Conservation (phyloP, 2,113 vertebrate species). For the Sander vitreus region DNA sequence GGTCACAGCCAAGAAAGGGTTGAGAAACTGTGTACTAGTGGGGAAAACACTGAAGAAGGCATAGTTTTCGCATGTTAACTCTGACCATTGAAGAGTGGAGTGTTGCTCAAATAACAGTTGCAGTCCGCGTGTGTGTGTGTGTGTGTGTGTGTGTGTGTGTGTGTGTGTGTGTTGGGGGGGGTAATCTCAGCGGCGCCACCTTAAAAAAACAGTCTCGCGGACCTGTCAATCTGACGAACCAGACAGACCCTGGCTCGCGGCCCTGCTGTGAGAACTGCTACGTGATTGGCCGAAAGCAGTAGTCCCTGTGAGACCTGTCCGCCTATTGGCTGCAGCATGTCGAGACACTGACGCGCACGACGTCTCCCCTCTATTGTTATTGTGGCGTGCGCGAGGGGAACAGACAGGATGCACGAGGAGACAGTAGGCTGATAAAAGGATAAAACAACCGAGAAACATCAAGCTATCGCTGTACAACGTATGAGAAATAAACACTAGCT, state of each 20-base stretch:
- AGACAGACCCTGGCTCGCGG: slow-evolving; percentile 71
- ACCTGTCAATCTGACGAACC: slow-evolving; percentile 81
- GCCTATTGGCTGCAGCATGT: slow-evolving; percentile 72
- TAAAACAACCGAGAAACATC: slow-evolving; percentile 37
- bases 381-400: slow-evolving; percentile 75
- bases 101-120: slow-evolving; percentile 31
- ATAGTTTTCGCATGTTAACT: not conserved
- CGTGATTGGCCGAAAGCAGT: slow-evolving; percentile 65
- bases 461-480: not conserved
- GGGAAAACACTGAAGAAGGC: not conserved
- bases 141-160: slow-evolving; percentile 15
- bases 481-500: not conserved
- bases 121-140: slow-evolving; percentile 9
- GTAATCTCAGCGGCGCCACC: slow-evolving; percentile 74
- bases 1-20: not conserved
- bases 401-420: slow-evolving; percentile 77
- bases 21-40: no score
- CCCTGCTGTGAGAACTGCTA: slow-evolving; percentile 58
- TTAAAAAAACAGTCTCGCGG: slow-evolving; percentile 77
- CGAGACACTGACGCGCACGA: slow-evolving; percentile 81
- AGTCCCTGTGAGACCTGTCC: slow-evolving; percentile 54
- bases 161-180: not conserved
- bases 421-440: slow-evolving; percentile 59
- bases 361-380: slow-evolving; percentile 83
- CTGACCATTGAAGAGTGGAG: not conserved